Base-by-base conservation (phyloP, 2,797 vertebrate genomes). In the Oreonectes daqikongensis region DNA sequence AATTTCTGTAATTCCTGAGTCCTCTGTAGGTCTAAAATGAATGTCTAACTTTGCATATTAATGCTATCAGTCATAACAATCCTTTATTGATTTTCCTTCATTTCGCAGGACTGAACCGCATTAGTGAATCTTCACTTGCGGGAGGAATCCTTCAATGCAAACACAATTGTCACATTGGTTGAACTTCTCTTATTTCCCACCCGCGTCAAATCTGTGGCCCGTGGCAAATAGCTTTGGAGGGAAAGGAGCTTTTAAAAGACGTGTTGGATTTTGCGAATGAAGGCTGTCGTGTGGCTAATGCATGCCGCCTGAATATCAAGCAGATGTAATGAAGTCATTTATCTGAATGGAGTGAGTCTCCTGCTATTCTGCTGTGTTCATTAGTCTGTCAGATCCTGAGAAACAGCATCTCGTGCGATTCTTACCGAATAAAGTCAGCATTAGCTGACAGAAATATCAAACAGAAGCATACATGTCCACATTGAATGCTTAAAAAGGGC, bases 281-380 rank as follows among this genome's bases (percentile, higher is more conserved):
- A 82, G 88, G 88, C 83, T 83, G 86, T 79, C 80, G 86, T 79
- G 83, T 87, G 81, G 85, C 66, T 28, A 87, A 88, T 82, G 87
- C 85, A 84, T 86, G 83, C 87, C 52, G 81, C 81, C 84, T 86
- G 91, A 92, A 92, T 93, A 92, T 89, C 90, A 92, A 93, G 87
- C 82, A 77, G 82, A 81, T 79, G 83, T 91, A 92, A 93, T 92
- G 90, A 92, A 91, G 90, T 90, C 83, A 91, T 94, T 93, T 90
- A 87, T 91, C 91, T 91, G 87, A 88, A 89, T 90, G 89, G 90
- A 88, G 89, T 89, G 85, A 87, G 89, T 91, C 88, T 89, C 90
- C 88, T 80, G 87, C 90, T 88, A 89, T 89, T 80, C 87, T 87
- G 84, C 86, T 84, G 81, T 88, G 92, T 91, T 93, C 90, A 93